Evolutionary conservation across 2,113 vertebrate species (phyloP), one percentile per base, ranked within the genome.

Genomic region (Etheostoma spectabile): DNA sequence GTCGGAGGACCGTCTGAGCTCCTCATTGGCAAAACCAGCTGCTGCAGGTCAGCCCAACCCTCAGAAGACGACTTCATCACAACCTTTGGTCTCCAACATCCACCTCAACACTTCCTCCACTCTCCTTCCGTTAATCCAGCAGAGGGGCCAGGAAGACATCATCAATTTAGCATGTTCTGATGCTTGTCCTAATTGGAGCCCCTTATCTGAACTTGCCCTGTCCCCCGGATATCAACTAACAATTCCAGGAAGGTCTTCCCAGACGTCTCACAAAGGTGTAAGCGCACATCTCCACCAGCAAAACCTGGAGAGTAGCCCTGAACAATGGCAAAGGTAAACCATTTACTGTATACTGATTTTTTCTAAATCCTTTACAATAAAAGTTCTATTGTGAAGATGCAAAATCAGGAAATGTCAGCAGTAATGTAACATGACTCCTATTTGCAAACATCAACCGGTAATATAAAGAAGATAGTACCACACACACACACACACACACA

Each of bases 41-140:
- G 8, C 64, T 33, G 45, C 11, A 42, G 30, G 46, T 7, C 78
- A 59, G 49, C 51, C 55, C 7, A 38, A 80, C 49, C 22, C 55
- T 35, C 75, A 56, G 52, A 48, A 22, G n/a, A 56, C 3, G 1
- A 27, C 65, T 66, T 59, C 77, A 49, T 66, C 82, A 1, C 80
- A 74, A 71, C 73, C 80, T 74, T 14, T 84, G 21, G 15, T 75
- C 5, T 56, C 89, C 0, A 45, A 68, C 5, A n/a, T 85, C 66
- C 85, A 92, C 76, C 15, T 86, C 67, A 87, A 62, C 19, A 27
- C 85, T 10, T 55, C 79, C 2, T 76, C 88, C 49, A 73, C 83
- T 18, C 49, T 77, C 14, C 51, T 67, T 22, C 53, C 84, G 1
- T 55, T 85, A n/a, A 49, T 76, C 21, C 69, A 53, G 77, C 91